These are phyloP conservation scores for Hesperophylax magnus DNA, from an alignment of 1,140 invertebrate species.

Conservation along the genomic window DNA sequence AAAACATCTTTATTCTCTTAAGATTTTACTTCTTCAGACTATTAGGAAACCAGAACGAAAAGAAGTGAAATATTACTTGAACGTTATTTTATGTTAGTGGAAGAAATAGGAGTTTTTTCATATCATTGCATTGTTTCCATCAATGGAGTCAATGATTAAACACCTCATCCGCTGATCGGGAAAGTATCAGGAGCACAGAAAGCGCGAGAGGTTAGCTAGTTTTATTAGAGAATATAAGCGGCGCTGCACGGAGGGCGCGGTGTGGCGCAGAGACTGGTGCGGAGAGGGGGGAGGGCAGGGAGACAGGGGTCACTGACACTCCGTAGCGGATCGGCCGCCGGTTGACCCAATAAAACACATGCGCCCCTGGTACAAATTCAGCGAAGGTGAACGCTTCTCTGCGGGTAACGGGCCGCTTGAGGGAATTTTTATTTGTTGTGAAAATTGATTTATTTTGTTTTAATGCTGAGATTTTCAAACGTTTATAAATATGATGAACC, in stretches of 20 bases:
- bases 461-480: too few relatives aligned
- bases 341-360: slow-evolving; percentile 37
- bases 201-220: slow-evolving; percentile 8
- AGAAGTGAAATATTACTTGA: too few relatives aligned
- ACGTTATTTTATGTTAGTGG: too few relatives aligned
- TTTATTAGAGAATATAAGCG: slow-evolving; percentile 3
- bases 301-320: slow-evolving; percentile 27
- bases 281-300: neutral
- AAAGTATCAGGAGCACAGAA: slow-evolving; percentile 22
- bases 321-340: slow-evolving; percentile 26
- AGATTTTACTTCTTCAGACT: too few relatives aligned
- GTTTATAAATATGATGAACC: too few relatives aligned
- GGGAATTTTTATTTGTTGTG: neutral
- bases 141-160: neutral
- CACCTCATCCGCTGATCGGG: slow-evolving; percentile 22
- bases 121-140: too few relatives aligned
- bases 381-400: slow-evolving; percentile 33
- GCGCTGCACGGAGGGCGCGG: neutral
- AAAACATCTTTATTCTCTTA: too few relatives aligned
- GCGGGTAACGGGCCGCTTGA: neutral
- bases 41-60: too few relatives aligned
- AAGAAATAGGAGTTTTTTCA: too few relatives aligned
- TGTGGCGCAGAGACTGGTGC: neutral
- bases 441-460: neutral
- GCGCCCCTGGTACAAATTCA: slow-evolving; percentile 28